These are phyloP conservation scores for Brachionus angularis DNA, from an alignment of 1,140 invertebrate genomes.

Conservation along the genomic window DNA sequence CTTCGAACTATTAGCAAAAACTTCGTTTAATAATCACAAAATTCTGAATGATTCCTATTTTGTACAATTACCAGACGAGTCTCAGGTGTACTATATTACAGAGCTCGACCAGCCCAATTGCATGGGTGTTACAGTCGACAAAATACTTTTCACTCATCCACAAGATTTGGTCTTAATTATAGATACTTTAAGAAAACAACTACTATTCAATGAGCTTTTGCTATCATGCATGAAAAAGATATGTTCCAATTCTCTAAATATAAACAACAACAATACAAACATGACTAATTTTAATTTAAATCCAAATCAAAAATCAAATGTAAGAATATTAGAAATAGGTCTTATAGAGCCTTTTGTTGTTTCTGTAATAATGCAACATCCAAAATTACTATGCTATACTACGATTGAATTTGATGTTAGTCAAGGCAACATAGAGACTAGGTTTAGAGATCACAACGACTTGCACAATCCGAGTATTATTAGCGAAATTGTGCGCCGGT, in stretches of 20 bases:
- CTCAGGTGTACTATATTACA: conserved; percentile 26
- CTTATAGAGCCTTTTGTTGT: conserved; percentile 7
- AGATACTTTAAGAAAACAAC: conserved; percentile 16
- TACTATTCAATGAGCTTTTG: conserved; percentile 13
- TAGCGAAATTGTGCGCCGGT: conserved; percentile 16
- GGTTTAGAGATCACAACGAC: conserved; percentile 27
- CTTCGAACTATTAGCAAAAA: conserved; percentile 22
- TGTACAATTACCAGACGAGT: conserved; percentile 31
- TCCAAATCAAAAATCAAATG: neutral
- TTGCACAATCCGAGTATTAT: conserved; percentile 17
- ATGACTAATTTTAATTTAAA: conserved; percentile 18
- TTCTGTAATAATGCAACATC: conserved; percentile 29
- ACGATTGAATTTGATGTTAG: conserved; percentile 24
- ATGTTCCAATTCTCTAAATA: neutral
- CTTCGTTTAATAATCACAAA: conserved; percentile 18
- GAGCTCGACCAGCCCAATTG: conserved; percentile 11
- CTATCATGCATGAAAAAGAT: conserved; percentile 8
- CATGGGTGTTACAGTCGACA: conserved; percentile 28
- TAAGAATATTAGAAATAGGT: conserved; percentile 12
- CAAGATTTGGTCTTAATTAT: conserved; percentile 24
- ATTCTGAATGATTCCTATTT: conserved; percentile 7
- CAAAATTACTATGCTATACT: conserved; percentile 11
- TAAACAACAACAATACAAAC: conserved; percentile 16
- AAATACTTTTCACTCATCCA: conserved; percentile 19
- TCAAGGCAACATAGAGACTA: conserved; percentile 9